Conservation (phyloP, 2,888 invertebrate genomes). For the Smittia aterrima region DNA sequence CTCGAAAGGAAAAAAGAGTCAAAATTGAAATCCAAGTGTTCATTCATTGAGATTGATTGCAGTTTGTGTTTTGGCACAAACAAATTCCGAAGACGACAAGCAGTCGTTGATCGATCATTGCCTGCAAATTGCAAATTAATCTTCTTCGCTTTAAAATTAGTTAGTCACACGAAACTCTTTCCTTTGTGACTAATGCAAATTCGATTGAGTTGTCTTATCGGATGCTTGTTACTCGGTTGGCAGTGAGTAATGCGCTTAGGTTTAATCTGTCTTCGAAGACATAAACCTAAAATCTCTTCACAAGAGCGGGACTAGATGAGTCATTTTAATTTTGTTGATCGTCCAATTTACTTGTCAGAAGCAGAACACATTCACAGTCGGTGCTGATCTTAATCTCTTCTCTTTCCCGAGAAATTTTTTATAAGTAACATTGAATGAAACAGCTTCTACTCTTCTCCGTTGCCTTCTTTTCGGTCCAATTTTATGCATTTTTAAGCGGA, state of each 20-base stretch:
- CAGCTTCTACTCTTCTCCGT: background rate
- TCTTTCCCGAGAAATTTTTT: background rate
- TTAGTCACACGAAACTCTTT: conserved; percentile 2
- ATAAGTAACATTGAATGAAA: background rate
- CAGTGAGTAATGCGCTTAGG: conserved; percentile 38
- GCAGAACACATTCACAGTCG: conserved; percentile 19
- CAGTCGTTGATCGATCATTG: conserved; percentile 35
- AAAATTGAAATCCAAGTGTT: background rate
- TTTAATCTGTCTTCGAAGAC: background rate
- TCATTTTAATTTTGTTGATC: conserved; percentile 18
- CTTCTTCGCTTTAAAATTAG: conserved; percentile 32
- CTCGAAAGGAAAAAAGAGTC: background rate
- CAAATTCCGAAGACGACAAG: conserved; percentile 22
- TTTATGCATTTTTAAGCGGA: conserved; percentile 39
- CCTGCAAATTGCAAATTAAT: conserved; percentile 37
- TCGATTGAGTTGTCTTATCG: conserved; percentile 20
- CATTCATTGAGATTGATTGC: conserved; percentile 41
- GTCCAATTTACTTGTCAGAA: conserved; percentile 40
- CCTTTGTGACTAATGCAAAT: conserved; percentile 32
- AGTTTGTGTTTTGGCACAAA: background rate
- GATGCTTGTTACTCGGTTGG: background rate
- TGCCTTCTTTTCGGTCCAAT: conserved; percentile 30
- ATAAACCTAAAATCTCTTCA: background rate
- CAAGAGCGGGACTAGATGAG: background rate
- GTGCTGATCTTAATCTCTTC: conserved; percentile 18